These are phyloP conservation scores for Platysternon megacephalum DNA, from an alignment of 2,113 vertebrate species.

Conservation along the genomic window DNA sequence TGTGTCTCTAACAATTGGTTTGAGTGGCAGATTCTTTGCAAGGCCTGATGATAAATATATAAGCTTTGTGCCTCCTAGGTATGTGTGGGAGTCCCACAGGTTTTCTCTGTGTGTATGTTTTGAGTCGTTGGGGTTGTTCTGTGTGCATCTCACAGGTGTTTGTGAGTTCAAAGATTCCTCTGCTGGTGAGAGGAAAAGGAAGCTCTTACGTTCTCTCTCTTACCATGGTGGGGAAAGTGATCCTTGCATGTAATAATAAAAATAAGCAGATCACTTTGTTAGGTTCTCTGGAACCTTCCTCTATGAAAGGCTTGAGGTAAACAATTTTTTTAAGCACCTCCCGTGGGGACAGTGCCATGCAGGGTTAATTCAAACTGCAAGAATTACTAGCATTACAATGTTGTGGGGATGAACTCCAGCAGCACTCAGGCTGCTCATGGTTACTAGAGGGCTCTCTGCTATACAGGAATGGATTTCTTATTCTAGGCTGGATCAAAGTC, in stretches of 20 bases:
- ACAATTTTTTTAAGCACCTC: neutral
- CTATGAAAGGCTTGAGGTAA: slow-evolving; percentile 20
- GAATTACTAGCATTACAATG: neutral
- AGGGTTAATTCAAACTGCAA: neutral
- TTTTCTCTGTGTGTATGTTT: neutral
- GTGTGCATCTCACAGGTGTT: neutral
- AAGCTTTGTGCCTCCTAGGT: neutral
- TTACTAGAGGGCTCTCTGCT: neutral
- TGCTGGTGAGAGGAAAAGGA: neutral
- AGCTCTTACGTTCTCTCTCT: neutral
- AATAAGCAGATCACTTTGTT: neutral
- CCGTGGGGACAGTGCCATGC: neutral
- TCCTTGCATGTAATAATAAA: neutral
- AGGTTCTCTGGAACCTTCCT: neutral
- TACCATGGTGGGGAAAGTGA: neutral
- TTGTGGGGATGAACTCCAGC: neutral
- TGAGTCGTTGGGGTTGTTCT: rapidly evolving
- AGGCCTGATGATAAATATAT: neutral
- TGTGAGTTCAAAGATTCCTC: neutral
- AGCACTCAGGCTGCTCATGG: neutral
- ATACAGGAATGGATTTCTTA: neutral
- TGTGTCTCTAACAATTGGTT: neutral
- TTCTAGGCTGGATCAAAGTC: neutral
- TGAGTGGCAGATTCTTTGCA: neutral
- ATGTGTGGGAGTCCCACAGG: neutral